Conservation (phyloP, 2,113 vertebrate genomes). For the Prunella himalayana region DNA sequence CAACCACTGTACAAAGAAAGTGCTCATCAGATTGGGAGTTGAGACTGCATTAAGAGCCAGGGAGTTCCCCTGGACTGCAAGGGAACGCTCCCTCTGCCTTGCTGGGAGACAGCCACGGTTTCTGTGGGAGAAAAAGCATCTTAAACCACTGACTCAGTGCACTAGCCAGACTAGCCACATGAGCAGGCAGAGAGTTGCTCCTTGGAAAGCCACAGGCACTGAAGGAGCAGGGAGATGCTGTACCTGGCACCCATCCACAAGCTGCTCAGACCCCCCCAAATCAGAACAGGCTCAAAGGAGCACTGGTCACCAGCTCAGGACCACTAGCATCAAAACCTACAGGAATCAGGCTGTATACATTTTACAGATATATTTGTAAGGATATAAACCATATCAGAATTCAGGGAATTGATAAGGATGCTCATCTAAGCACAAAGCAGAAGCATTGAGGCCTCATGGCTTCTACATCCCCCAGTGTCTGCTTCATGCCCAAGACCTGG, state of each 20-base stretch:
- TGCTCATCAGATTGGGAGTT: neutral
- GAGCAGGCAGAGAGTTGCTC: neutral
- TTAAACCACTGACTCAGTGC: neutral
- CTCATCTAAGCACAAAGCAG: neutral
- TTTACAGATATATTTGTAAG: neutral
- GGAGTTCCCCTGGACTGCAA: neutral
- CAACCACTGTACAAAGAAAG: neutral
- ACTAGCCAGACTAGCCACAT: neutral
- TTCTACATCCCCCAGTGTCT: fast-evolving
- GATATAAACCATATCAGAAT: neutral
- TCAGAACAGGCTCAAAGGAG: neutral
- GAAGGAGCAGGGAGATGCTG: neutral
- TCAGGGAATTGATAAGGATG: neutral
- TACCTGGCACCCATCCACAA: neutral
- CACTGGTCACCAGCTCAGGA: neutral
- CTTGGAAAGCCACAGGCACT: neutral
- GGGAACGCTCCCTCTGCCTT: neutral
- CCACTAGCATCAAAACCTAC: neutral
- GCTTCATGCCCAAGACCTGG: fast-evolving
- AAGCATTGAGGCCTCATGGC: neutral
- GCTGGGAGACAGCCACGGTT: neutral
- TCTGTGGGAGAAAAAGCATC: neutral
- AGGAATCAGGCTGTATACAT: neutral
- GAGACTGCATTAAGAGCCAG: neutral
- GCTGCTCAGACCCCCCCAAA: neutral